phyloP scores from a whole-genome alignment of 2,797 vertebrate species.

The Macropodus opercularis region DNA sequence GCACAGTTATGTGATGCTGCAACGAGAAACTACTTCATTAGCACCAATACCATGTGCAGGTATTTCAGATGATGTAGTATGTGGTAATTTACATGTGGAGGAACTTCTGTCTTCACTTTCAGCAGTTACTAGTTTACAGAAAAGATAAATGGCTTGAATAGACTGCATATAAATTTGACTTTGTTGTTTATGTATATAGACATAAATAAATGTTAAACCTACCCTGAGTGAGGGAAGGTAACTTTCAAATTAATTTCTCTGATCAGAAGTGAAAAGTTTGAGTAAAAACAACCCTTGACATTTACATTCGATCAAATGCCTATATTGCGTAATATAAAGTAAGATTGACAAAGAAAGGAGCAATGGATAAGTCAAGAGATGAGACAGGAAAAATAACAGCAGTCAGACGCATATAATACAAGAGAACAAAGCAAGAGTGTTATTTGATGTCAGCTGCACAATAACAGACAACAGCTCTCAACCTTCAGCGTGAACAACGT shows the following conservation, averaged over 20 bases:
- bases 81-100: no score
- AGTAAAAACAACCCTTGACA: background rate
- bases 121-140: background rate
- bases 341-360: no score
- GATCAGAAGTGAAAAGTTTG: constrained; percentile 1
- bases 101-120: constrained; percentile 1
- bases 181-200: background rate
- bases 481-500: constrained; percentile 39
- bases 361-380: background rate
- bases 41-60: constrained; percentile 12
- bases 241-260: constrained; percentile 3
- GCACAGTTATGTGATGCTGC: constrained; percentile 24
- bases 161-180: background rate
- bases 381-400: constrained; percentile 10
- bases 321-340: no score
- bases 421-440: constrained; percentile 4
- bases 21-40: constrained; percentile 32
- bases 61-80: constrained; percentile 14
- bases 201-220: background rate
- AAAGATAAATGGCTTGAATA: background rate
- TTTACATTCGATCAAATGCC: no score
- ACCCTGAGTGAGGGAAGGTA: background rate
- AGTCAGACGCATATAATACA: constrained; percentile 11
- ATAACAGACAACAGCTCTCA: constrained; percentile 32
- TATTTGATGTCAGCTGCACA: constrained; percentile 31